Base-by-base conservation (phyloP, 2,113 vertebrate genomes). In the Gymnorhina tibicen region DNA sequence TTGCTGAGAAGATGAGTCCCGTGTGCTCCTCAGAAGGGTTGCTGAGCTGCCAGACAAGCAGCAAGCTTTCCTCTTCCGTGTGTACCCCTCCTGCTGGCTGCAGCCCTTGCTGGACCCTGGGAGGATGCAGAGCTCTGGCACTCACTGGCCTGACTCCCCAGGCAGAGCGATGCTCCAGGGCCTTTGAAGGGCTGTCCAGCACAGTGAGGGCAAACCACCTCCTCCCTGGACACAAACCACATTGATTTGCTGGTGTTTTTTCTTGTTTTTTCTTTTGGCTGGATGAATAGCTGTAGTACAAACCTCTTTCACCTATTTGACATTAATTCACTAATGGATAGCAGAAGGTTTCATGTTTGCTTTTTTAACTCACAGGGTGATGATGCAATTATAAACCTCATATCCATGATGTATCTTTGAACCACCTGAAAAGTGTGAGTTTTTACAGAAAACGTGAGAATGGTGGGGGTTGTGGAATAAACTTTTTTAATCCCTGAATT, bases 361-460 rank as follows among this genome's bases (percentile, higher is more conserved):
- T 2, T 82, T 84, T 94, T 80, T 44, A 76, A 52, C 26, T 59
- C 28, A 23, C 23, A 32, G 56, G 21, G 10, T 44, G 47, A 58
- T 3, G 3, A 41, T 87, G 14, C 7, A 32, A 12, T 91, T 74
- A 62, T 24, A 77, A 89, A 70, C 32, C 14, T 77, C 27, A 69
- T 17, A 32, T 42, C 35, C 1, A 0, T 58, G n/a, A 35, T 3
- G 2, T 67, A 11, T 63, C 62, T 90, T 66, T 44, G 41, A 70
- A 22, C 67, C 5, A 3, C 9, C 41, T 78, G 47, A 75, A 24
- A 85, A 74, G 7, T 32, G 22, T 67, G 73, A 79, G 28, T 74
- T 27, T 2, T 88, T 76, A 69, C 0, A 3, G 59, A 87, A 73
- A 58, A 74, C 0, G 0, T 15, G 35, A 56, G 35, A 69, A 15